A percentile compares a stretch with the other conserved stretches of the same genome.
Evolutionary conservation across 2,113 vertebrate species (phyloP).

Genomic region (Hystrix cristata): DNA sequence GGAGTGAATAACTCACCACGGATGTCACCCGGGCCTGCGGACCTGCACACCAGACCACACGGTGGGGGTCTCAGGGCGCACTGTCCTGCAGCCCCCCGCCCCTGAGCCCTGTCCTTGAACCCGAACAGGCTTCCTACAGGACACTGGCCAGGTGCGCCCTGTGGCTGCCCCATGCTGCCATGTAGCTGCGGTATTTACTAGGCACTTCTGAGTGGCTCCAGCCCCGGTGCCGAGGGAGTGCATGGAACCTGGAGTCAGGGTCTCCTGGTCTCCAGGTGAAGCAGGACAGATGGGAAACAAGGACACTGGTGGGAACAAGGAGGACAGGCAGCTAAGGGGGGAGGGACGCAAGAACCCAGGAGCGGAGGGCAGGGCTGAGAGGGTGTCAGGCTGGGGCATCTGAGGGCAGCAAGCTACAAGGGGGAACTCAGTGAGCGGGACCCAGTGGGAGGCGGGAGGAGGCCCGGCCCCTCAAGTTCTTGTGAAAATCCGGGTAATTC

Average conservation of each 20-base stretch:
- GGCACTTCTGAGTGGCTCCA: not conserved
- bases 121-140: not conserved
- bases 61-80: not conserved
- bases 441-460: not conserved
- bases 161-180: not conserved
- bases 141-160: not conserved
- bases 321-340: too few species aligned
- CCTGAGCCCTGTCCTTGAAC: not conserved
- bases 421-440: not conserved
- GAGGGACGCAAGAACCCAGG: not conserved
- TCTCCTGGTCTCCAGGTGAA: not conserved
- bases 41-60: constrained; percentile 74
- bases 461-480: not conserved
- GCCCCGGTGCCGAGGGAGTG: not conserved
- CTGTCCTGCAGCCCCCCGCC: not conserved
- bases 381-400: not conserved
- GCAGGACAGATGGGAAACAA: not conserved
- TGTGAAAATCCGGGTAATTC: not conserved
- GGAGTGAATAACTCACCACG: constrained; percentile 89
- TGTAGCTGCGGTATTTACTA: too few species aligned
- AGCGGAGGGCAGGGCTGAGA: not conserved
- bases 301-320: accelerated
- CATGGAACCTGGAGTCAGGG: not conserved
- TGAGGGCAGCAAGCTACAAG: not conserved
- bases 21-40: constrained; percentile 79